These are phyloP conservation scores for Myiotriccus ornatus DNA, from an alignment of 2,797 vertebrate genomes.

Conservation along the genomic window DNA sequence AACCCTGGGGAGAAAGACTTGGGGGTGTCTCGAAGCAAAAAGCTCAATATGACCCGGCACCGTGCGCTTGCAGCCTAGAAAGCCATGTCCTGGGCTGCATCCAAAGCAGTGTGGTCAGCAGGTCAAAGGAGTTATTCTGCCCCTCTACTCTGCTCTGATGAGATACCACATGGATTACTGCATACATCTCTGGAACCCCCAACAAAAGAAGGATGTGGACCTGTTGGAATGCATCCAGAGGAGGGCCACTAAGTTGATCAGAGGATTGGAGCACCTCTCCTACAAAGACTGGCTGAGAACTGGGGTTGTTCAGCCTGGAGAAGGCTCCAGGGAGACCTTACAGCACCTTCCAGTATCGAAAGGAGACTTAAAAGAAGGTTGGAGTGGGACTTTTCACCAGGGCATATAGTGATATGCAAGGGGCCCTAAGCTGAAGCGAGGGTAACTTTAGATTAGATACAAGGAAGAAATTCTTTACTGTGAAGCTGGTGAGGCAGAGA, in stretches of 20 bases:
- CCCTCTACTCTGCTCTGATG: neutral
- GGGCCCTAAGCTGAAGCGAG: neutral
- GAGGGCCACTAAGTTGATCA: neutral
- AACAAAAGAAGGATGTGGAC: neutral
- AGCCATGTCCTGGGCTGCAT: neutral
- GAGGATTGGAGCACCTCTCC: neutral
- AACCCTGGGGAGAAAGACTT: neutral
- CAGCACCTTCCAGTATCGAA: neutral
- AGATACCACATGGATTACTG: neutral
- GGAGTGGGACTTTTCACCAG: neutral
- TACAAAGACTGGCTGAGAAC: neutral
- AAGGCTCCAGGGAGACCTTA: neutral
- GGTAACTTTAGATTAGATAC: neutral
- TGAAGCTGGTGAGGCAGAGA: neutral
- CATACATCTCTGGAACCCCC: neutral
- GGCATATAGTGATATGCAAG: neutral
- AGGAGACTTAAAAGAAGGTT: neutral
- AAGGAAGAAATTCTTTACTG: neutral
- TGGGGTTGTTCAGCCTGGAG: neutral
- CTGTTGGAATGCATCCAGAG: neutral
- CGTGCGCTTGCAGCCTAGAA: neutral
- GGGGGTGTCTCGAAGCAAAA: neutral
- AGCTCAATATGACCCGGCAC: neutral
- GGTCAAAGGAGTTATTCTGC: neutral
- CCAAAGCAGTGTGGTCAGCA: neutral